These are phyloP conservation scores for Temnothorax curvispinosus DNA, from an alignment of 1,140 invertebrate species.

Conservation along the genomic window DNA sequence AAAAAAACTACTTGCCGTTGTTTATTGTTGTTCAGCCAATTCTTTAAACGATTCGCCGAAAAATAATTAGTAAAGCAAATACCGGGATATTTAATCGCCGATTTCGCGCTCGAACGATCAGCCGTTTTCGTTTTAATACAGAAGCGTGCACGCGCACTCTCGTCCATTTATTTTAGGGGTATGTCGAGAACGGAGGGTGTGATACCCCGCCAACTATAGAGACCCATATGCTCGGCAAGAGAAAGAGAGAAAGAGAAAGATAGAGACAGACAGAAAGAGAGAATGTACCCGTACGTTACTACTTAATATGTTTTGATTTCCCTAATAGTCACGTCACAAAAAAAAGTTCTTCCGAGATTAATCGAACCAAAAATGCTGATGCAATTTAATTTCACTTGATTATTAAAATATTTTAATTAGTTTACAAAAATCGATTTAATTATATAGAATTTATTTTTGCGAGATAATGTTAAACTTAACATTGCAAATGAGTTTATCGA, in stretches of 20 bases:
- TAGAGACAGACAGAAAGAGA: constrained; percentile 39
- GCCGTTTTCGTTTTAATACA: constrained; percentile 74
- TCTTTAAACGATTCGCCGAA: constrained; percentile 52
- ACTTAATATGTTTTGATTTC: constrained; percentile 85
- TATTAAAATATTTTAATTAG: background rate
- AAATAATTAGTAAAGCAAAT: constrained; percentile 84
- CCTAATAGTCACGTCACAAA: constrained; percentile 81
- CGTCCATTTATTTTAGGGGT: constrained; percentile 84
- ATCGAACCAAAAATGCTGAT: constrained; percentile 50
- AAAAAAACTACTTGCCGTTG: background rate
- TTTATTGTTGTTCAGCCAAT: constrained; percentile 3
- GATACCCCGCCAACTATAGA: constrained; percentile 80
- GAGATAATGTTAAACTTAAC: background rate
- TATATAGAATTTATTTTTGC: background rate
- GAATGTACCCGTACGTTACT: constrained; percentile 52
- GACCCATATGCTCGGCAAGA: constrained; percentile 83
- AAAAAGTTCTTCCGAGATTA: constrained; percentile 65
- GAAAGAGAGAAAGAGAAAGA: background rate
- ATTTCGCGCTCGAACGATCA: constrained; percentile 82
- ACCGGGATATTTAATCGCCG: constrained; percentile 81
- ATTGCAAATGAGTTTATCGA: background rate
- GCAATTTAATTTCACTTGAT: background rate
- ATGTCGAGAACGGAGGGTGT: constrained; percentile 81
- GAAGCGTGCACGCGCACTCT: constrained; percentile 71
- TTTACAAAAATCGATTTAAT: constrained; percentile 3